phyloP scores from a whole-genome alignment of 2,113 vertebrate species.

The Paralichthys olivaceus region DNA sequence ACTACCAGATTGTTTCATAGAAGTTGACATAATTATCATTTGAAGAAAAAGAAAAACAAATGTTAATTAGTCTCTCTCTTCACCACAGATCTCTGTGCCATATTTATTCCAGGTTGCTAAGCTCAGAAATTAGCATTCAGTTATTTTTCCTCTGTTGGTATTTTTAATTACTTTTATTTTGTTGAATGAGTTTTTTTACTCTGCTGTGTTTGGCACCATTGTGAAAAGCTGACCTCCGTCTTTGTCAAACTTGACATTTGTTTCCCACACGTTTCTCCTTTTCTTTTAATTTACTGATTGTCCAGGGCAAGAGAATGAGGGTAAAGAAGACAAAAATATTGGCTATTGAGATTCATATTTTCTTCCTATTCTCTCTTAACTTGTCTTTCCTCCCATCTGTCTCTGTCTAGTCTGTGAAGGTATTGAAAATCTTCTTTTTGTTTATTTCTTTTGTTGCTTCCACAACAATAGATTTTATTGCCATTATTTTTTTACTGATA shows the following conservation, averaged over 20 bases:
- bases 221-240: conserved; percentile 61
- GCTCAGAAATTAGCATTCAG: conserved; percentile 57
- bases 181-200: conserved; percentile 42
- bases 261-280: conserved; percentile 23
- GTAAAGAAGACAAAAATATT: background rate
- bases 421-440: background rate
- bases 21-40: conserved; percentile 67
- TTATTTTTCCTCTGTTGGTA: conserved; percentile 47
- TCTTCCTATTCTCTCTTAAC: background rate
- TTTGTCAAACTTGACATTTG: conserved; percentile 67
- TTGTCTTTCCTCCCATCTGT: conserved; percentile 25
- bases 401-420: conserved; percentile 6
- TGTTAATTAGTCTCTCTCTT: conserved; percentile 57
- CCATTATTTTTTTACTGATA: conserved; percentile 1
- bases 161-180: conserved; percentile 72
- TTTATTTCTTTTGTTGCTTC: conserved; percentile 14
- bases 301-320: conserved; percentile 40
- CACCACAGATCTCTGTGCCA: conserved; percentile 18
- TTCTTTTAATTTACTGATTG: conserved; percentile 64
- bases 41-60: conserved; percentile 42
- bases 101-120: conserved; percentile 41
- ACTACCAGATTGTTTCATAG: conserved; percentile 48
- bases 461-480: conserved; percentile 4
- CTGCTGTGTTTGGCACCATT: conserved; percentile 47
- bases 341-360: conserved; percentile 21